These are phyloP conservation scores for Caerostris darwini DNA, from an alignment of 1,140 invertebrate genomes.

Conservation along the genomic window DNA sequence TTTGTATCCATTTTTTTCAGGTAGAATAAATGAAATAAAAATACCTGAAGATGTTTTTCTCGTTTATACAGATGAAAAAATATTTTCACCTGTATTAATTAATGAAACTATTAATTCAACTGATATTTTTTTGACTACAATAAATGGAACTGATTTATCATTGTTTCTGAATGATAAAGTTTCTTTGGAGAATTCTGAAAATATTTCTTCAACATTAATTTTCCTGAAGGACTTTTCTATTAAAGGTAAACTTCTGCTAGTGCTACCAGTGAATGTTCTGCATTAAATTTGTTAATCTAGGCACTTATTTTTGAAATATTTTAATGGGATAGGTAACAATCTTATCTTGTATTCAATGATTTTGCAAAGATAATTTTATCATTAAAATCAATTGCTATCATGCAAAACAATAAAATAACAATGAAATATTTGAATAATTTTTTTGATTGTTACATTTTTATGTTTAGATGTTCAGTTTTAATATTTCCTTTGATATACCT, in stretches of 20 bases:
- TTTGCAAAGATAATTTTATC: too few relatives aligned
- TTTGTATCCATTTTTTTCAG: slow-evolving; percentile 8
- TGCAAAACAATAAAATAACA: too few relatives aligned
- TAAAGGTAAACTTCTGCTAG: not conserved
- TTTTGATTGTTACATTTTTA: too few relatives aligned
- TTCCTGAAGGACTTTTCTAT: not conserved
- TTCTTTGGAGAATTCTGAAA: not conserved
- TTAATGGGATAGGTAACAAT: too few relatives aligned
- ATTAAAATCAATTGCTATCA: too few relatives aligned
- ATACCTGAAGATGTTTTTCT: slow-evolving; percentile 44
- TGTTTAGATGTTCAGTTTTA: too few relatives aligned
- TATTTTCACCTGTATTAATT: not conserved
- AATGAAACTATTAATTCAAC: not conserved
- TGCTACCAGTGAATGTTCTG: too few relatives aligned
- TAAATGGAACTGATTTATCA: not conserved
- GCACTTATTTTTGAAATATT: too few relatives aligned
- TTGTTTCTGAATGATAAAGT: slow-evolving; percentile 10
- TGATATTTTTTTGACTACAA: not conserved
- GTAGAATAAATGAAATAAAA: slow-evolving; percentile 17
- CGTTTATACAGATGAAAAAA: not conserved
- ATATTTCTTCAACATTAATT: slow-evolving; percentile 3
- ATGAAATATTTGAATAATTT: too few relatives aligned
- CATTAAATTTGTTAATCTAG: too few relatives aligned
- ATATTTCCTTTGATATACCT: too few relatives aligned
- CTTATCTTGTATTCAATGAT: too few relatives aligned